These are phyloP conservation scores for Gambusia affinis DNA, from an alignment of 2,113 vertebrate genomes.

Conservation along the genomic window DNA sequence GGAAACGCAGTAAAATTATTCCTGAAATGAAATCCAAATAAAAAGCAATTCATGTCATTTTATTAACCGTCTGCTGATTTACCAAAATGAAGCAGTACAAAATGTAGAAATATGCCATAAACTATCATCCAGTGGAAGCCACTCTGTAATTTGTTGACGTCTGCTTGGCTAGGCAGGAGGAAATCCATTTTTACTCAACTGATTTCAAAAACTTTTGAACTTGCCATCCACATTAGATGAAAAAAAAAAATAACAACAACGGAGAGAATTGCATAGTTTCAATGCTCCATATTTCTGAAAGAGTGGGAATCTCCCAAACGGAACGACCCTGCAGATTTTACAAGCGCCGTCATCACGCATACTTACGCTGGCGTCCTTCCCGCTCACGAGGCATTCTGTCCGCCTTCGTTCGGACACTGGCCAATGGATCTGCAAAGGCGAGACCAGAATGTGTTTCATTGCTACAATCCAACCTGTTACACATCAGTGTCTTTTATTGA, in stretches of 20 bases:
- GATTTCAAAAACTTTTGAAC: slow-evolving; percentile 25
- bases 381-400: slow-evolving; percentile 92
- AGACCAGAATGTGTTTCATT: slow-evolving; percentile 46
- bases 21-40: not conserved
- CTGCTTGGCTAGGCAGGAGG: slow-evolving; percentile 49
- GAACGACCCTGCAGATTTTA: slow-evolving; percentile 16
- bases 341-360: slow-evolving; percentile 11
- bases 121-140: not conserved
- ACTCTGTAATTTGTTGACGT: slow-evolving; percentile 16
- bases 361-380: slow-evolving; percentile 97
- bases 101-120: slow-evolving; percentile 15
- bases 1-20: not conserved
- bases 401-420: slow-evolving; percentile 91
- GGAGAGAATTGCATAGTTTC: not conserved
- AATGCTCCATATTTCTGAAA: not conserved
- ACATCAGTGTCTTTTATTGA: slow-evolving; percentile 61
- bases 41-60: not conserved
- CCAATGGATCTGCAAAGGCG: slow-evolving; percentile 91
- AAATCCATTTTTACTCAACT: slow-evolving; percentile 44
- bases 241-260: slow-evolving; percentile 5
- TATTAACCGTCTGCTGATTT: slow-evolving; percentile 21
- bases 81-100: not conserved
- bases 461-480: slow-evolving; percentile 42
- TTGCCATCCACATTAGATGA: slow-evolving; percentile 18
- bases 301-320: slow-evolving; percentile 23